A percentile compares a stretch with the other conserved stretches of the same genome.
Conservation (phyloP, 2,113 vertebrate genomes). For the Lophura nycthemera region DNA sequence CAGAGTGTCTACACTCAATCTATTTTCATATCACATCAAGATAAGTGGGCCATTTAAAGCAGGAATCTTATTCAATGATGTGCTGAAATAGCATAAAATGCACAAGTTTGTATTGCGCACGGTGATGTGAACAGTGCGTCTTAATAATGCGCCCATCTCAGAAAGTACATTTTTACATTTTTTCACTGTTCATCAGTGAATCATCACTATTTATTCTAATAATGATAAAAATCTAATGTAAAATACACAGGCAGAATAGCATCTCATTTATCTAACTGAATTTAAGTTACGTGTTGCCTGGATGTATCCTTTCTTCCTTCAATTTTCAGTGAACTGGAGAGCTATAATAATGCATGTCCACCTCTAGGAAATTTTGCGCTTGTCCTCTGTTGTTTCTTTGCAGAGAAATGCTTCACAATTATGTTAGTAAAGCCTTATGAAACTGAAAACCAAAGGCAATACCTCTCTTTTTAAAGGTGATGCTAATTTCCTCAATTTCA, state of each 20-base stretch:
- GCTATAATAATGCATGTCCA: neutral
- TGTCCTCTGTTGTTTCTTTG: neutral
- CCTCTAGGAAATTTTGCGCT: neutral
- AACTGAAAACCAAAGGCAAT: slow-evolving; percentile 7
- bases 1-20: neutral
- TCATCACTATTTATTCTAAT: neutral
- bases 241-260: neutral
- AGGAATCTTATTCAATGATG: neutral
- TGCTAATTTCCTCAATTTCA: slow-evolving; percentile 82
- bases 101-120: neutral
- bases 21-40: neutral
- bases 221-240: neutral
- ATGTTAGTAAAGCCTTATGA: neutral
- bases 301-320: neutral
- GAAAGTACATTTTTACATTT: neutral
- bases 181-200: neutral
- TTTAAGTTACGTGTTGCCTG: neutral
- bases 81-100: neutral
- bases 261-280: neutral
- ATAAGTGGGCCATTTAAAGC: neutral
- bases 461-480: slow-evolving; percentile 93
- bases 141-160: neutral
- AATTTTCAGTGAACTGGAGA: neutral
- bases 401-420: neutral
- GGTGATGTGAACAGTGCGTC: neutral